Percentiles rank a stretch among this genome's conserved stretches.
Conservation (phyloP, 92 coral and sea anemone species). For the Meandrina meandrites region DNA sequence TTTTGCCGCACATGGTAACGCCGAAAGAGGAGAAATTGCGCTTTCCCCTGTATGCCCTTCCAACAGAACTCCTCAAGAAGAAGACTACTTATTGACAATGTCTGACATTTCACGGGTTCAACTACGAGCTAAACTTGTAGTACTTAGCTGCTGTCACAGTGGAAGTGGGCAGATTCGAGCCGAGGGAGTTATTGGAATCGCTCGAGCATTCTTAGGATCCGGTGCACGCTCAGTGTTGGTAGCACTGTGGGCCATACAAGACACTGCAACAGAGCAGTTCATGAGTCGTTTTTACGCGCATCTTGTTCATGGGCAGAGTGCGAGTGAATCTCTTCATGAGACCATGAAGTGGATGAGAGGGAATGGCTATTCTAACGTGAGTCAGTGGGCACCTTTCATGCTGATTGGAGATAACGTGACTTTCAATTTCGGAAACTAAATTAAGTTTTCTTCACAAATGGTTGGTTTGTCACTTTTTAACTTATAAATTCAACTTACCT, state of each 20-base stretch:
- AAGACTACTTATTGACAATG: slow-evolving; percentile 18
- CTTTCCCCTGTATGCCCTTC: not conserved
- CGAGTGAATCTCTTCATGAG: not conserved
- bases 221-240: slow-evolving; percentile 16
- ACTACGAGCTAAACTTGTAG: not conserved
- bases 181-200: slow-evolving; percentile 15
- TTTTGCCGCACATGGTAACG: slow-evolving; percentile 5
- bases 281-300: not conserved
- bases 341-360: too few species aligned
- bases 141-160: slow-evolving; percentile 14
- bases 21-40: slow-evolving; percentile 6
- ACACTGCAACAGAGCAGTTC: slow-evolving; percentile 1
- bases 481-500: too few species aligned
- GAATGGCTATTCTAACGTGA: too few species aligned
- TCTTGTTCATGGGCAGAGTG: not conserved
- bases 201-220: slow-evolving; percentile 3
- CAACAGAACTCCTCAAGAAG: not conserved
- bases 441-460: not conserved
- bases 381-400: too few species aligned
- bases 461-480: too few species aligned
- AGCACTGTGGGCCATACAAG: not conserved
- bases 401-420: not conserved
- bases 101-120: not conserved
- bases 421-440: not conserved
- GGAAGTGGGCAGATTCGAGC: not conserved